These are phyloP conservation scores for Oryzias sinensis DNA, from an alignment of 2,797 vertebrate species.

Conservation along the genomic window DNA sequence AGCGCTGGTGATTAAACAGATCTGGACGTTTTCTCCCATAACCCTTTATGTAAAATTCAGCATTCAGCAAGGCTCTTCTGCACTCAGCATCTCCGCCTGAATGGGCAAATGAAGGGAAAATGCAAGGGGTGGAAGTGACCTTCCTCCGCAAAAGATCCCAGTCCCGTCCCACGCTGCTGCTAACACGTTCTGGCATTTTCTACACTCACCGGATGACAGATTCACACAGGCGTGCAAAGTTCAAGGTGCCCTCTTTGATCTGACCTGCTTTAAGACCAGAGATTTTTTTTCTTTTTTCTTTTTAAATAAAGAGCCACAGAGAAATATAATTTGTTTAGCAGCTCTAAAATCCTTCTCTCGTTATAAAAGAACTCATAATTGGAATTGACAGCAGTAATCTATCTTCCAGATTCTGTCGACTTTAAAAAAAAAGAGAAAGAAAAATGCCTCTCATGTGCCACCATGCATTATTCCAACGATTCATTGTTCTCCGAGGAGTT, in stretches of 20 bases:
- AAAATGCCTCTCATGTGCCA: constrained; percentile 12
- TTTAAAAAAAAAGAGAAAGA: constrained; percentile 6
- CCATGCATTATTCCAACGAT: constrained; percentile 1
- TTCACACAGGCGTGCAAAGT: constrained; percentile 27
- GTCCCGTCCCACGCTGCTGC: constrained; percentile 15
- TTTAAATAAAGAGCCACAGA: constrained; percentile 20
- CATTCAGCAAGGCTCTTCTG: constrained; percentile 38
- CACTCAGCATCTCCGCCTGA: constrained; percentile 37
- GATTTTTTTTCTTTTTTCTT: constrained; percentile 1
- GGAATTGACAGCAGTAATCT: background rate
- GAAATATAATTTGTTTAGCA: constrained; percentile 37
- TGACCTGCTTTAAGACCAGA: constrained; percentile 27
- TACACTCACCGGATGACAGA: constrained; percentile 33
- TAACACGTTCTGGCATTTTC: constrained; percentile 55
- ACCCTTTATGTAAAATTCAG: constrained; percentile 53
- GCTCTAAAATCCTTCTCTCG: constrained; percentile 11
- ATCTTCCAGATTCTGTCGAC: constrained; percentile 7
- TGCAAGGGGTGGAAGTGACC: constrained; percentile 37
- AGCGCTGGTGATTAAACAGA: constrained; percentile 33
- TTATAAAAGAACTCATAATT: constrained; percentile 2
- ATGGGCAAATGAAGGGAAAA: constrained; percentile 43
- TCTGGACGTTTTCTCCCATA: constrained; percentile 20
- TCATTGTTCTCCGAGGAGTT: background rate
- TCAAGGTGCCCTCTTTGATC: constrained; percentile 54
- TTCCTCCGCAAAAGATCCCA: constrained; percentile 23